phyloP scores from a whole-genome alignment of 2,888 invertebrate species.

The Harpalus rufipes region DNA sequence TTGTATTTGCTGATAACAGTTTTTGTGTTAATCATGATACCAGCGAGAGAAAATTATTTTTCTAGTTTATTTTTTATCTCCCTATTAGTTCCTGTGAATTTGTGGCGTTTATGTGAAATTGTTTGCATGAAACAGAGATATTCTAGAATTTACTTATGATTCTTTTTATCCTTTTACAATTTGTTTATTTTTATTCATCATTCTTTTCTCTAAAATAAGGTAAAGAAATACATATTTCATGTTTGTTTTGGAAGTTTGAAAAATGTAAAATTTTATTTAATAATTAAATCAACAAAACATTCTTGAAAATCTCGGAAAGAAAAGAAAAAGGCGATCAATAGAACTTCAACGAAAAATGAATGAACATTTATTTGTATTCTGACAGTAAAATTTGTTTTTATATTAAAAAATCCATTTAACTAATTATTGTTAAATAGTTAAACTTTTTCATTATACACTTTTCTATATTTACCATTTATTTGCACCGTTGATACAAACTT shows the following conservation, averaged over 20 bases:
- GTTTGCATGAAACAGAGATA: slow-evolving; percentile 19
- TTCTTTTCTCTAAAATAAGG: background rate
- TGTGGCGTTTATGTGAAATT: slow-evolving; percentile 9
- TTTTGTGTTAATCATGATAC: slow-evolving; percentile 51
- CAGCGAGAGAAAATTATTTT: slow-evolving; percentile 53
- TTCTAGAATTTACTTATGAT: background rate
- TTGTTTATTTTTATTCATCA: background rate
- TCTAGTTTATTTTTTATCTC: slow-evolving; percentile 43
- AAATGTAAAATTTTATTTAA: background rate
- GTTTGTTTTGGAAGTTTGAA: background rate
- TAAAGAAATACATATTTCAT: background rate
- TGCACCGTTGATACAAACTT: too few species aligned
- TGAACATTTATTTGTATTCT: background rate
- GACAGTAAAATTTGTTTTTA: too few species aligned
- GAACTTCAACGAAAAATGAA: background rate
- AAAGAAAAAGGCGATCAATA: background rate
- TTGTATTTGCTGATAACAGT: slow-evolving; percentile 20
- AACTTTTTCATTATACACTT: too few species aligned
- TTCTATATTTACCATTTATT: too few species aligned
- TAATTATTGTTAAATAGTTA: too few species aligned
- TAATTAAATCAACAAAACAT: background rate
- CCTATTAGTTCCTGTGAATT: slow-evolving; percentile 40
- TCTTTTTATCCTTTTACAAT: background rate
- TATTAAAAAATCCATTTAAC: too few species aligned
- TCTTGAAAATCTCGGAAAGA: background rate